Conservation (phyloP, 1,140 invertebrate genomes). For the Calliphora vicina region DNA sequence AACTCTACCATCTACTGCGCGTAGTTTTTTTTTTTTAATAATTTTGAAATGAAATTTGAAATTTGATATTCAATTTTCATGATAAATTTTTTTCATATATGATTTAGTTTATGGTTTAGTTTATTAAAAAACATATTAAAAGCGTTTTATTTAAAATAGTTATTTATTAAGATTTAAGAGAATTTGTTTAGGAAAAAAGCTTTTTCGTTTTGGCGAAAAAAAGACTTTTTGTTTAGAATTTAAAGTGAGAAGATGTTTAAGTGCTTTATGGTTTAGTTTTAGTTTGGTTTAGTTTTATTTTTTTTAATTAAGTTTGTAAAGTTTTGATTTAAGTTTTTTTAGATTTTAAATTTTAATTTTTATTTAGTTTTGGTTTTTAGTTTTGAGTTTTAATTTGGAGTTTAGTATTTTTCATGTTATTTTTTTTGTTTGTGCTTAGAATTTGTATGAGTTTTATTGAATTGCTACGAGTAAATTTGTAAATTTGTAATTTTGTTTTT, state of each 20-base stretch:
- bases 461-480: no score
- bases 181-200: background rate
- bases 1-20: constrained; percentile 59
- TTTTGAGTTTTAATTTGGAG: background rate
- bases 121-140: no score
- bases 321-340: no score
- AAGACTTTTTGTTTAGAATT: background rate
- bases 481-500: no score
- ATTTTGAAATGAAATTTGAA: constrained; percentile 20
- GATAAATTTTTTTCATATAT: constrained; percentile 36
- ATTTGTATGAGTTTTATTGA: no score
- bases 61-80: constrained; percentile 28
- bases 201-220: background rate
- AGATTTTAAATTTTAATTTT: background rate
- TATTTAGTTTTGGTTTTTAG: background rate
- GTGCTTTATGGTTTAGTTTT: no score
- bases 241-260: background rate
- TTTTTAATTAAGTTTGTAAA: no score
- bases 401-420: background rate
- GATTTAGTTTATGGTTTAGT: constrained; percentile 2
- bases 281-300: no score
- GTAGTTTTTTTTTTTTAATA: no score
- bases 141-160: constrained; percentile 28
- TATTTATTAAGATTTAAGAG: constrained; percentile 19
- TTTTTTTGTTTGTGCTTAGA: background rate